phyloP scores from a whole-genome alignment of 2,113 vertebrate species.

The Lophotis ruficrista region DNA sequence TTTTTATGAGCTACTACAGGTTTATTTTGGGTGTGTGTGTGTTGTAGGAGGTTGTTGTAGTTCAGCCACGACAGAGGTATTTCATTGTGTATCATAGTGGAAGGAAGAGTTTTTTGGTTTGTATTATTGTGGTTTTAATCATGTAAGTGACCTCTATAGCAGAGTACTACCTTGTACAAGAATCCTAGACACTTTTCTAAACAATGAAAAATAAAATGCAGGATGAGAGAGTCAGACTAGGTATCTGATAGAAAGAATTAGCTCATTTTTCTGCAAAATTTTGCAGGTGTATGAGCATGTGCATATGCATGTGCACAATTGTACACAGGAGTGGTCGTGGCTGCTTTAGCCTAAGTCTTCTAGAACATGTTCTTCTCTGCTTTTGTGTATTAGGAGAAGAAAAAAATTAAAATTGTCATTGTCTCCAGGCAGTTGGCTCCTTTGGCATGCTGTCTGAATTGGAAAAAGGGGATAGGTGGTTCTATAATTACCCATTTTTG shows the following conservation, averaged over 20 bases:
- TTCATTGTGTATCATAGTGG: not conserved
- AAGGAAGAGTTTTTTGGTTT: not conserved
- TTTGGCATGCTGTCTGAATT: not conserved
- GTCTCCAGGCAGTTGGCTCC: not conserved
- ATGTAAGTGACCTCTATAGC: not conserved
- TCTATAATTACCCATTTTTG: not conserved
- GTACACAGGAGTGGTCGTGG: fast-evolving
- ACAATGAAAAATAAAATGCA: not conserved
- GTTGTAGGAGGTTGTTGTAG: too few relatives aligned
- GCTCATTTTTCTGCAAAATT: not conserved
- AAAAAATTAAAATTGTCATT: not conserved
- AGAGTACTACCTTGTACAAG: not conserved
- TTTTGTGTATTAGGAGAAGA: not conserved
- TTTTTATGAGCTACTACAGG: not conserved
- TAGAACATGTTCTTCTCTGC: not conserved
- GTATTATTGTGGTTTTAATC: not conserved
- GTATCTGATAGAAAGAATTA: not conserved
- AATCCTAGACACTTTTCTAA: not conserved
- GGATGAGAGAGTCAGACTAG: not conserved
- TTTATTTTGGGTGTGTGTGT: not conserved
- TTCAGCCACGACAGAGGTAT: too few relatives aligned
- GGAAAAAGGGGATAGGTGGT: not conserved
- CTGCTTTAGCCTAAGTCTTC: not conserved
- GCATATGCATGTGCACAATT: not conserved
- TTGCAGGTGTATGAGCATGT: not conserved